phyloP scores from a whole-genome alignment of 2,113 vertebrate genomes.

The Thamnaconus septentrionalis region DNA sequence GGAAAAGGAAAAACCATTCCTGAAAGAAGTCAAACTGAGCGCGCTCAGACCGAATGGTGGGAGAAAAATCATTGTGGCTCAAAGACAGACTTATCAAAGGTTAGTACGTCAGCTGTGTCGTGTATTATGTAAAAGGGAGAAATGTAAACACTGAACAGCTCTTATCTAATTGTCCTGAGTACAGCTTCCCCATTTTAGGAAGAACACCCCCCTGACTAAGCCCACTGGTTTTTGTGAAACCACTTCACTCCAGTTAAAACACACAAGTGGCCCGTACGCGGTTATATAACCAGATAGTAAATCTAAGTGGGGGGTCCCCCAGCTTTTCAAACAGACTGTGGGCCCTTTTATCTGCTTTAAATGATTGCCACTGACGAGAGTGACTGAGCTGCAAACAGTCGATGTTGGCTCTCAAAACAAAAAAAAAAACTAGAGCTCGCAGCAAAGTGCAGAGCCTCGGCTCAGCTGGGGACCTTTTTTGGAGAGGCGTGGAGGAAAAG shows the following conservation, averaged over 20 bases:
- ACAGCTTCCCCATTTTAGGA: constrained; percentile 37
- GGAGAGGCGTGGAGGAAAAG: too few species aligned
- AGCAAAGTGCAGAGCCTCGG: too few species aligned
- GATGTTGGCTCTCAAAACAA: too few species aligned
- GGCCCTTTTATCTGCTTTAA: constrained; percentile 26
- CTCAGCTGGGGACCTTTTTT: too few species aligned
- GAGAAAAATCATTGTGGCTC: background rate
- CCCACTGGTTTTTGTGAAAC: constrained; percentile 9
- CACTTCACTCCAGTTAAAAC: constrained; percentile 22
- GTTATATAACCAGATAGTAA: constrained; percentile 33
- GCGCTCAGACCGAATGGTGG: too few species aligned
- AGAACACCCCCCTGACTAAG: background rate
- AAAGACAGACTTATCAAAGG: constrained; percentile 6
- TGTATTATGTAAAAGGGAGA: constrained; percentile 2
- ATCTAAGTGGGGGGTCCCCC: constrained; percentile 29
- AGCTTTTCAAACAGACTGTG: constrained; percentile 15
- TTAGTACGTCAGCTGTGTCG: background rate
- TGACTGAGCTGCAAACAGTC: constrained; percentile 7
- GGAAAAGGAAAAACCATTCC: too few species aligned
- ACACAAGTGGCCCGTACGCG: constrained; percentile 1
- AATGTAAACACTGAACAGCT: constrained; percentile 40
- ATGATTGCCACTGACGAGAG: constrained; percentile 7
- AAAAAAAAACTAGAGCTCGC: too few species aligned
- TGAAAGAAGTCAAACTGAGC: too few species aligned
- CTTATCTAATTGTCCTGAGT: background rate